Evolutionary conservation across 1,140 invertebrate genomes (phyloP), one percentile per base, ranked within the genome.

Genomic region (Drosophila parabipectinata): DNA sequence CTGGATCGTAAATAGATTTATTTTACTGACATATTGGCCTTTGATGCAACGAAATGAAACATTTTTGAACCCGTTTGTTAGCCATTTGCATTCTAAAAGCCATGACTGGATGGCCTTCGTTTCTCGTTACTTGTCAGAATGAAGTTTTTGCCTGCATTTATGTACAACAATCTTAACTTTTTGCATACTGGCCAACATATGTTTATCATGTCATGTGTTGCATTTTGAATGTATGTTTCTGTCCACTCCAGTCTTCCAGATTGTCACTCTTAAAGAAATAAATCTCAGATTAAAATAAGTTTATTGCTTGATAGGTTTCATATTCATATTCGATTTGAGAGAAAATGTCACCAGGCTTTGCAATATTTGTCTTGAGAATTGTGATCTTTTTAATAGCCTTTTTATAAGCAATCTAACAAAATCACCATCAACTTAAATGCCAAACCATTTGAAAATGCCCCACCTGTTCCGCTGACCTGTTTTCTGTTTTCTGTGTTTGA

Each of bases 61-160:
- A 76, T 76, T 45, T 77, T 77, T 59, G 69, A 64, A 87, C 82
- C 77, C 74, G 82, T 79, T 84, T 64, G 77, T 51, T 72, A 63
- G 74, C 26, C 26, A 28, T 28, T 28, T 28, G 26, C 82, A 82
- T 85, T 85, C 83, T 87, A 55, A 72, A 61, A 75, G 58, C 59
- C 54, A 78, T 66, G 78, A 83, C 79, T 74, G 71, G 83, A 60
- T 83, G 83, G 83, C 83, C 83, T 88, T 88, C 84, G 83, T 79
- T 75, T 72, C 83, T 88, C 66, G 83, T 82, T 88, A 88, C 61
- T 82, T 82, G 58, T 51, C 55, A 59, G 44, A 72, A 45, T 64
- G 68, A 61, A 83, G 61, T 78, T 44, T 37, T 71, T 68, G 72
- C 58, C 34, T 76, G 59, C 67, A 63, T 74, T 37, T 58, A 32